A percentile compares a stretch with the other conserved stretches of the same genome.
phyloP scores from a whole-genome alignment of 2,113 vertebrate genomes.

The Gymnocephalus cernua region DNA sequence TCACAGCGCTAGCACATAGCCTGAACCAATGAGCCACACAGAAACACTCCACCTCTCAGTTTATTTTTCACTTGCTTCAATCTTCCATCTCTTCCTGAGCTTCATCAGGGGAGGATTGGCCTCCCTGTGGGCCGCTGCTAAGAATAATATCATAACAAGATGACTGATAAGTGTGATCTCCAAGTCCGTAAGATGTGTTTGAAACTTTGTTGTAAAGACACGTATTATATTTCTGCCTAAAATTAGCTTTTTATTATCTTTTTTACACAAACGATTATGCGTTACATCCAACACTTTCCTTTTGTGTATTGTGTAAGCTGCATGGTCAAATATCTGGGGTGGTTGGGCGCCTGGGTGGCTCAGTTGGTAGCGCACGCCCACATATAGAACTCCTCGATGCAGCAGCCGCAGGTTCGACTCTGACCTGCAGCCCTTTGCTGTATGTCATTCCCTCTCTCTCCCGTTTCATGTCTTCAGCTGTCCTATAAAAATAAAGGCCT shows the following conservation, averaged over 20 bases:
- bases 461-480: too few species aligned
- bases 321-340: not conserved
- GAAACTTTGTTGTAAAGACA: not conserved
- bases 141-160: conserved; percentile 5
- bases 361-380: too few species aligned
- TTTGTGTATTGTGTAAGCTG: not conserved
- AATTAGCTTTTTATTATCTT: not conserved
- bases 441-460: too few species aligned
- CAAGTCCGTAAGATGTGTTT: not conserved
- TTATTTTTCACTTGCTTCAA: not conserved
- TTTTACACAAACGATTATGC: not conserved
- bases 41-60: not conserved
- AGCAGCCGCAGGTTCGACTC: too few species aligned
- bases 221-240: not conserved
- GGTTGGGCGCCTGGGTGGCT: not conserved
- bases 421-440: too few species aligned
- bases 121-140: not conserved
- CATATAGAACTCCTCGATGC: too few species aligned
- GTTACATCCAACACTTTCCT: not conserved
- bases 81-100: conserved; percentile 22
- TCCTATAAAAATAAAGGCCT: too few species aligned
- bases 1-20: not conserved
- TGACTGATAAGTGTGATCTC: not conserved
- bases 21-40: not conserved
- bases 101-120: not conserved